These are phyloP conservation scores for Saguinus midas DNA, from an alignment of 2,113 vertebrate genomes.

Conservation along the genomic window DNA sequence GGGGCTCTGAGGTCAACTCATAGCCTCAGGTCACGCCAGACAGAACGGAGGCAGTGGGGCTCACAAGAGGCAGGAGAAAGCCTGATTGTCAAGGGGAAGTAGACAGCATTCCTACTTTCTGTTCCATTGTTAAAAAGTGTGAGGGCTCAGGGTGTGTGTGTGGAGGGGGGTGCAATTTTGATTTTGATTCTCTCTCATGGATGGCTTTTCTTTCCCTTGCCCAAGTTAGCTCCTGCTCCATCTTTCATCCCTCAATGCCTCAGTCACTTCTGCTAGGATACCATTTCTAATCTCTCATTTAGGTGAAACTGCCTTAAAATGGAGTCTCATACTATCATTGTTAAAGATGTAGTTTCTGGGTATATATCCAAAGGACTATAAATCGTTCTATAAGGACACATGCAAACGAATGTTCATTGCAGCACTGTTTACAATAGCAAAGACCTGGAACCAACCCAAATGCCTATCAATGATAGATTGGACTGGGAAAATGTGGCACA, in stretches of 20 bases:
- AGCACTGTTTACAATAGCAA: too few species aligned
- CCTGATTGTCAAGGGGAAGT: neutral
- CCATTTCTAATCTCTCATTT: neutral
- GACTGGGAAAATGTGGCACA: too few species aligned
- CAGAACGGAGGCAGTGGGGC: neutral
- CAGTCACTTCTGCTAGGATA: neutral
- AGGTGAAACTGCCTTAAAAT: neutral
- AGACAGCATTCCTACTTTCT: fast-evolving
- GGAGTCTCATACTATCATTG: neutral
- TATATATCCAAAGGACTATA: too few species aligned
- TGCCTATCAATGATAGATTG: too few species aligned
- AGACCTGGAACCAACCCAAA: too few species aligned
- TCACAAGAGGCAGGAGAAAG: neutral
- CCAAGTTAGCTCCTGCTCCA: neutral
- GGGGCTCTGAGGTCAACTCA: neutral
- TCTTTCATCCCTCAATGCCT: neutral
- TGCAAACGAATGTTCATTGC: too few species aligned
- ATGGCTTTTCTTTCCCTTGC: neutral
- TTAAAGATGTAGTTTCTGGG: neutral
- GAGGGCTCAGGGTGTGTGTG: neutral
- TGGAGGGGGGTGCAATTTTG: neutral
- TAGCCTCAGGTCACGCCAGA: neutral
- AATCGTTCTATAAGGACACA: too few species aligned
- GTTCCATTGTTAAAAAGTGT: neutral
- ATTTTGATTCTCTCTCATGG: too few species aligned